phyloP scores from a whole-genome alignment of 2,888 invertebrate species.

The Lochmaea capreae region DNA sequence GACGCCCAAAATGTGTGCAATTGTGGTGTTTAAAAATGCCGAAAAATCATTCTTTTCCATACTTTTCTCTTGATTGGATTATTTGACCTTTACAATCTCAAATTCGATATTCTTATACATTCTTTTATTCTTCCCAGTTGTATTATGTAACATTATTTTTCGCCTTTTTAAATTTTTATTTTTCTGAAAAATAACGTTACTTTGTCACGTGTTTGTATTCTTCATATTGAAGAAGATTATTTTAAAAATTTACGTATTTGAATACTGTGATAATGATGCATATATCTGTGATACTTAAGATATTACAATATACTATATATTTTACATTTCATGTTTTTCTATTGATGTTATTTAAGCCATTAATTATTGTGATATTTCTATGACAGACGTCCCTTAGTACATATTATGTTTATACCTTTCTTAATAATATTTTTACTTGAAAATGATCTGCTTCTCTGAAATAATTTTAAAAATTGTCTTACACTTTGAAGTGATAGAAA shows the following conservation, averaged over 20 bases:
- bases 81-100: background rate
- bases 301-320: slow-evolving; percentile 18
- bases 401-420: background rate
- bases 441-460: too few species aligned
- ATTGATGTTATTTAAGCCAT: background rate
- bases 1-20: too few species aligned
- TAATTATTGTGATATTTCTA: slow-evolving; percentile 23
- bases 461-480: too few species aligned
- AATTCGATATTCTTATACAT: background rate
- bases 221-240: background rate
- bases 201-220: too few species aligned
- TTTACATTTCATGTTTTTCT: slow-evolving; percentile 16
- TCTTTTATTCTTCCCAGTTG: background rate
- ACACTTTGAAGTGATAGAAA: too few species aligned
- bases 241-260: background rate
- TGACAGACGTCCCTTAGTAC: slow-evolving; percentile 17
- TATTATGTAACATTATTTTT: slow-evolving; percentile 21
- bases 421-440: too few species aligned
- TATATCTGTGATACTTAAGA: slow-evolving; percentile 28
- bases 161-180: background rate
- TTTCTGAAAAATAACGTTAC: slow-evolving; percentile 22
- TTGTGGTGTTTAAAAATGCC: too few species aligned
- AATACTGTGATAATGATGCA: slow-evolving; percentile 6
- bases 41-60: slow-evolving; percentile 2
- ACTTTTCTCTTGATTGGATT: slow-evolving; percentile 4